Evolutionary conservation across 2,888 invertebrate genomes (phyloP).

Genomic region (Scaptomyza cyrtandrae): DNA sequence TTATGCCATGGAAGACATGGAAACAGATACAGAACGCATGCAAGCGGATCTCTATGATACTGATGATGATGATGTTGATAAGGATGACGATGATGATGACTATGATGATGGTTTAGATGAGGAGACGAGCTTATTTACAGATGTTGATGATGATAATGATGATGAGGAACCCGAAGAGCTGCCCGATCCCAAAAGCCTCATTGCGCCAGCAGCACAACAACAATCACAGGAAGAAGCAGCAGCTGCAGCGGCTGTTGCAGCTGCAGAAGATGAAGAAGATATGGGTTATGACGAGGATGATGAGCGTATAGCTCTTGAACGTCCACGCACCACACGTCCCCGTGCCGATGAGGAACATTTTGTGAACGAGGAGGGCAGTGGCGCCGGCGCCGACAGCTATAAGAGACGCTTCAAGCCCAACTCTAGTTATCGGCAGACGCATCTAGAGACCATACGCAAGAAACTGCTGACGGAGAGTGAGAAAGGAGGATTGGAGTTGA

Average conservation of each 20-base stretch:
- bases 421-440: conserved; percentile 73
- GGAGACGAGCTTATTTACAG: conserved; percentile 56
- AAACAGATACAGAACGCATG: conserved; percentile 71
- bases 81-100: conserved; percentile 64
- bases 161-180: conserved; percentile 66
- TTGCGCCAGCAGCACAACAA: conserved; percentile 43
- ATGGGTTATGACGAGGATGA: conserved; percentile 84
- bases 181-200: conserved; percentile 78
- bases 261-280: conserved; percentile 77
- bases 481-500: conserved; percentile 6
- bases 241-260: not conserved
- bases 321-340: conserved; percentile 68
- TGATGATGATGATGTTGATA: conserved; percentile 51
- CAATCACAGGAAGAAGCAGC: not conserved
- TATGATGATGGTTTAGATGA: conserved; percentile 77
- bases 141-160: conserved; percentile 32
- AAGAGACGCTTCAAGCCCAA: conserved; percentile 60
- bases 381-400: conserved; percentile 51
- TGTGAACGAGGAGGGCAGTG: conserved; percentile 82
- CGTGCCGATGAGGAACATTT: conserved; percentile 77
- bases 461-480: conserved; percentile 69
- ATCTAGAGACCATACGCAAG: conserved; percentile 77
- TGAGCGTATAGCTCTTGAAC: conserved; percentile 78
- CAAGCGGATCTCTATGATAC: conserved; percentile 82
- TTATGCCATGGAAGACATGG: conserved; percentile 73